Base-by-base conservation (phyloP, 2,113 vertebrate genomes). In the Neomonachus schauinslandi region DNA sequence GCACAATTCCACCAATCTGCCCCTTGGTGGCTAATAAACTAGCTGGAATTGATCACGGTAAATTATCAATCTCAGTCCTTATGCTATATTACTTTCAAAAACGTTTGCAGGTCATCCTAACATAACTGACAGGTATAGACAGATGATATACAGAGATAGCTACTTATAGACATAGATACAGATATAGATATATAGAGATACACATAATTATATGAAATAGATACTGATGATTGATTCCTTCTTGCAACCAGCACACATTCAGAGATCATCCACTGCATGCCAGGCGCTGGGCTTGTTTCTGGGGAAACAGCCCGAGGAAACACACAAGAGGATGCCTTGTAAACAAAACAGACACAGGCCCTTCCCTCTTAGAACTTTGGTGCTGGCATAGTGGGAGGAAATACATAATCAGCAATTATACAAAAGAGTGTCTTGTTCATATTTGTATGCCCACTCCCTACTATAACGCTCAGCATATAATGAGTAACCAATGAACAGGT, bases 1-100 rank as follows among this genome's bases (percentile, higher is more conserved):
- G 31, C 85, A 63, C 91, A 83, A 61, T 87, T 97, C 55, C 84
- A 83, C 95, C 90, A 95, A 42, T 80, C 84, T 94, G 87, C 85
- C 86, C 74, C 77, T 89, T 46, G 26, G 53, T 76, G 46, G 84
- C 71, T 74, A 90, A 88, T 51, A 76, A 89, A 97, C 80, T 71
- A 65, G 46, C 69, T 85, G 90, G 46, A 93, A 93, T 59, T 59
- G 57, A 83, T 76, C 51, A n/a, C 26, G 91, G 61, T 42, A 74
- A 84, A 91, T 87, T 69, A 80, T 92, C 88, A 42, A 16, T 93
- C 80, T 95, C 42, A 42, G 51, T 71, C 28, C 89, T 77, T 65
- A 76, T 57, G 18, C 63, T 81, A 53, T 33, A 84, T 18, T 26
- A 89, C 81, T 96, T 97, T 65, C 33, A 13, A 65, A 95, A 96